phyloP scores from a whole-genome alignment of 2,888 invertebrate genomes.

The Pyrrhosoma nymphula region DNA sequence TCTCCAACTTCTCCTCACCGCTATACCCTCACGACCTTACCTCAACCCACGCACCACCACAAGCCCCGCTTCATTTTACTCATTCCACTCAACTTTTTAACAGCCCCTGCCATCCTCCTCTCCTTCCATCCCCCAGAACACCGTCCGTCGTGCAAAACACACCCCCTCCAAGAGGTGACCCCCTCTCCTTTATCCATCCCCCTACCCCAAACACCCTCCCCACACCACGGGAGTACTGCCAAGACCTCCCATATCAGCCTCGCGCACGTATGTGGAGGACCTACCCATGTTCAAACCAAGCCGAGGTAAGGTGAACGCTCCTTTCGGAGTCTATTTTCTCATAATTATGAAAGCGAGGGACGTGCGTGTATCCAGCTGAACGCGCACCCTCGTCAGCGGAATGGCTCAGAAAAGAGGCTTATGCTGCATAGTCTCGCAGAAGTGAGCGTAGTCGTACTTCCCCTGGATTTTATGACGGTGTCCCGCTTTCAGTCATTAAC shows the following conservation, averaged over 20 bases:
- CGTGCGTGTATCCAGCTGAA: conserved; percentile 26
- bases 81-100: neutral
- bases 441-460: neutral
- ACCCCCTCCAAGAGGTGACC: too few species aligned
- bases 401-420: conserved; percentile 14
- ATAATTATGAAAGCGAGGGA: neutral
- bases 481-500: neutral
- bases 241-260: neutral
- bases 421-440: neutral
- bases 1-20: neutral
- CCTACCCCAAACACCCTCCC: neutral
- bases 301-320: neutral
- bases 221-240: neutral
- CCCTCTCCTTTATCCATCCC: neutral
- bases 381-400: neutral
- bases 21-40: neutral
- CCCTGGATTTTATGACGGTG: neutral
- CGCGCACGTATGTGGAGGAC: neutral
- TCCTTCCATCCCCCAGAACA: neutral
- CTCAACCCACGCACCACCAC: neutral
- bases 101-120: neutral
- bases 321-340: neutral
- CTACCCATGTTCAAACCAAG: neutral
- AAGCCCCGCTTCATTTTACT: neutral
- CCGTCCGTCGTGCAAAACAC: neutral